A percentile compares a stretch with the other conserved stretches of the same genome.
Evolutionary conservation across 2,113 vertebrate species (phyloP).

Genomic region (Urocynchramus pylzowi): DNA sequence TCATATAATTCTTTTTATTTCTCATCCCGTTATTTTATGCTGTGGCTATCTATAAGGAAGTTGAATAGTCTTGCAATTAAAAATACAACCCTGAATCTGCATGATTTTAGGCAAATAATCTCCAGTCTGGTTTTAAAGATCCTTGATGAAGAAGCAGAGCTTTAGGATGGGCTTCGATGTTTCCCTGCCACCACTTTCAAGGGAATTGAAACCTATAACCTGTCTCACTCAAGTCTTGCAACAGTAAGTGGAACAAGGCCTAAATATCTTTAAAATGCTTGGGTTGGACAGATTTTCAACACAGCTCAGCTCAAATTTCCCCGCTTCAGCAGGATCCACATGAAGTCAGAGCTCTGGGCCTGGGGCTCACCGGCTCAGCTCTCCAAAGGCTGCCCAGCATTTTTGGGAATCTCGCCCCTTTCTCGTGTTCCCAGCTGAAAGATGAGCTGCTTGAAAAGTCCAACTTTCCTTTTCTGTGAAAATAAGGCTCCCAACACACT

Average conservation of each 20-base stretch:
- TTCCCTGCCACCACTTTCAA: neutral
- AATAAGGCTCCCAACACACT: neutral
- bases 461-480: neutral
- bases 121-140: neutral
- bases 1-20: neutral
- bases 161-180: neutral
- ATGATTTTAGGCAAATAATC: neutral
- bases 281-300: constrained; percentile 1
- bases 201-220: neutral
- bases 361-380: neutral
- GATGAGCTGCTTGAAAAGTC: neutral
- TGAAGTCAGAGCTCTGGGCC: accelerated
- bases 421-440: neutral
- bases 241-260: neutral
- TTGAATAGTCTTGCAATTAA: neutral
- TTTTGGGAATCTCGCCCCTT: neutral
- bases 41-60: neutral
- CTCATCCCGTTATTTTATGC: neutral
- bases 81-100: neutral
- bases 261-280: constrained; percentile 1
- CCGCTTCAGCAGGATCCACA: neutral
- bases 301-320: constrained; percentile 17
- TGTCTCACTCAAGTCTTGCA: neutral
- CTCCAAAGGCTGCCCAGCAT: neutral
- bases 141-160: neutral